Evolutionary conservation across 2,113 vertebrate species (phyloP).

Genomic region (Ophthalmolycus amberensis): DNA sequence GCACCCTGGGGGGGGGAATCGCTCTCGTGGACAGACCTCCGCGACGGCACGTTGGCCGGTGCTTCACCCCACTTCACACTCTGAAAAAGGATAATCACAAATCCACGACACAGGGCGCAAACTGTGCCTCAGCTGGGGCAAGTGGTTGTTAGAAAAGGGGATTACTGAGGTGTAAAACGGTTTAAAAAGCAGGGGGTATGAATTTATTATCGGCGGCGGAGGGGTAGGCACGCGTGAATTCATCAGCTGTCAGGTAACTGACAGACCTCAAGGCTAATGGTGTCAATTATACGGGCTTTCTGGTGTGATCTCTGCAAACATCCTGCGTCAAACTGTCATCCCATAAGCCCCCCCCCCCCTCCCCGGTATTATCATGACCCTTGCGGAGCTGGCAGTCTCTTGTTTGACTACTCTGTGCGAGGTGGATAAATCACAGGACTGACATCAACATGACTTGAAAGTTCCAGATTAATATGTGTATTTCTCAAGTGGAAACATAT

Average conservation of each 20-base stretch:
- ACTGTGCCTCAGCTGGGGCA: conserved; percentile 77
- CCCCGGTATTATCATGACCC: conserved; percentile 70
- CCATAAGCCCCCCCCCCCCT: conserved; percentile 25
- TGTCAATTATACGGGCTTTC: conserved; percentile 77
- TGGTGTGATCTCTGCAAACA: conserved; percentile 49
- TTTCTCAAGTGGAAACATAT: conserved; percentile 17
- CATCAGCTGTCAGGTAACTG: conserved; percentile 67
- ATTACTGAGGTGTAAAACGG: conserved; percentile 72
- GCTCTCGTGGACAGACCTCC: conserved; percentile 36
- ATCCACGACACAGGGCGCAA: conserved; percentile 61
- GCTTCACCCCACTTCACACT: conserved; percentile 59
- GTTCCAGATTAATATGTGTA: background rate
- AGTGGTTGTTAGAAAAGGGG: conserved; percentile 56
- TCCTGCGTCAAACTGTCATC: conserved; percentile 69
- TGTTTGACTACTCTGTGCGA: conserved; percentile 35
- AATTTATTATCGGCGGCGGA: conserved; percentile 49
- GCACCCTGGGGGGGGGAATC: conserved; percentile 51
- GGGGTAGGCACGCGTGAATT: conserved; percentile 52
- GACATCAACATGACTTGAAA: conserved; percentile 44
- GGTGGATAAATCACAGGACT: conserved; percentile 54
- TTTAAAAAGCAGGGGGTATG: conserved; percentile 67
- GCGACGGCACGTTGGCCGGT: conserved; percentile 27
- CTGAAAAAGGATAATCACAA: conserved; percentile 56
- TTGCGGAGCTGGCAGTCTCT: conserved; percentile 50
- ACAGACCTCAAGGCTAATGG: conserved; percentile 65